phyloP scores from a whole-genome alignment of 2,888 invertebrate species.

The Barypeithes pellucidus region DNA sequence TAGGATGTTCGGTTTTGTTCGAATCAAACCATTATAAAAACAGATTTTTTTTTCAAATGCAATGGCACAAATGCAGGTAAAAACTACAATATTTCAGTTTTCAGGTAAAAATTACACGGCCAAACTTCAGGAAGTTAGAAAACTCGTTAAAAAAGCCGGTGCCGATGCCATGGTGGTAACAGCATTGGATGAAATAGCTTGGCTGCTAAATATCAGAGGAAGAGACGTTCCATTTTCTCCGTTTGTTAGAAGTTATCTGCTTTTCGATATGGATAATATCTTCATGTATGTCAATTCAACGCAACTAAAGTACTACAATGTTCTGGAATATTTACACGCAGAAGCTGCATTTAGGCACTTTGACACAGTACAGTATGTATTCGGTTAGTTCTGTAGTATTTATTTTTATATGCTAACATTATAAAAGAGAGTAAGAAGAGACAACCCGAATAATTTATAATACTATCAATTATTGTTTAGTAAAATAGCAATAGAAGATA shows the following conservation, averaged over 20 bases:
- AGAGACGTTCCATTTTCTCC: conserved; percentile 88
- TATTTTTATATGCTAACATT: not conserved
- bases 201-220: conserved; percentile 92
- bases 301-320: conserved; percentile 73
- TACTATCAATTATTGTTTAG: too few species aligned
- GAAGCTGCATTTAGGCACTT: conserved; percentile 75
- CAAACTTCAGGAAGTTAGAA: conserved; percentile 81
- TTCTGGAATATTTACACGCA: conserved; percentile 71
- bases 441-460: too few species aligned
- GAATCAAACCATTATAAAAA: too few species aligned
- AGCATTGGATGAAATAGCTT: conserved; percentile 90
- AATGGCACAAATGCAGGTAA: conserved; percentile 28
- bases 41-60: not conserved
- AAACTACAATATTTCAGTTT: conserved; percentile 55
- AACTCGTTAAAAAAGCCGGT: conserved; percentile 75
- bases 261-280: conserved; percentile 78
- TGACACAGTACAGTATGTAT: conserved; percentile 77
- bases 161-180: conserved; percentile 89
- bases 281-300: conserved; percentile 81
- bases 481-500: too few species aligned
- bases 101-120: conserved; percentile 81
- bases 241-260: conserved; percentile 83
- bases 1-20: too few species aligned
- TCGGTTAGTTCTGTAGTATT: conserved; percentile 19
- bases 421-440: too few species aligned